Percentiles rank a stretch among this genome's conserved stretches.
These are phyloP conservation scores for Perodicticus potto DNA, from an alignment of 2,797 vertebrate species.

Conservation along the genomic window DNA sequence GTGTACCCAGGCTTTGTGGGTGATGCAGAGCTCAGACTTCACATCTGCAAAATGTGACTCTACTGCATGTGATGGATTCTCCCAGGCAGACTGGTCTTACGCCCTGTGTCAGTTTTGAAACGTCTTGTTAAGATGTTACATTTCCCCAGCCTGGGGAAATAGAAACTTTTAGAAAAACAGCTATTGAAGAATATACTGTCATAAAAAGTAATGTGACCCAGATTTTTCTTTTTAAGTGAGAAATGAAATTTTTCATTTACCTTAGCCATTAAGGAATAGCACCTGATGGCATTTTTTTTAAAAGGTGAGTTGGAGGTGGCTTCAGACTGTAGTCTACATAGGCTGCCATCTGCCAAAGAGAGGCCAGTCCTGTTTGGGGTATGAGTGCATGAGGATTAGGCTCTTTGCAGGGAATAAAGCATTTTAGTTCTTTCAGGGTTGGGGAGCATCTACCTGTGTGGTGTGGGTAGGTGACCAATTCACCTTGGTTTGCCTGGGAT, in stretches of 20 bases:
- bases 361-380: not conserved
- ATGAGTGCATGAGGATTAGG: not conserved
- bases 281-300: not conserved
- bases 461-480: not conserved
- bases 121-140: conserved; percentile 21
- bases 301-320: not conserved
- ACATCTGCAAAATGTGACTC: fast-evolving
- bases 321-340: not conserved
- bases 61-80: not conserved
- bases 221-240: conserved; percentile 59
- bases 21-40: not conserved
- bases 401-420: not conserved
- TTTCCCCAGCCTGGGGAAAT: not conserved
- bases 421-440: not conserved
- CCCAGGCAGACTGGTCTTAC: not conserved
- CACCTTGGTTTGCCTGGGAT: not conserved
- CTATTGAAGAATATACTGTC: not conserved
- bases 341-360: not conserved
- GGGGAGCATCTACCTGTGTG: not conserved
- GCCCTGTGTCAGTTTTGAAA: not conserved
- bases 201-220: conserved; percentile 11
- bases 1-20: not conserved
- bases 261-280: not conserved
- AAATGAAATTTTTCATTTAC: conserved; percentile 21
- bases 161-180: not conserved